Percentiles rank a stretch among this genome's conserved stretches.
These are phyloP conservation scores for Sacculina carcini DNA, from an alignment of 2,888 invertebrate genomes.

Conservation along the genomic window DNA sequence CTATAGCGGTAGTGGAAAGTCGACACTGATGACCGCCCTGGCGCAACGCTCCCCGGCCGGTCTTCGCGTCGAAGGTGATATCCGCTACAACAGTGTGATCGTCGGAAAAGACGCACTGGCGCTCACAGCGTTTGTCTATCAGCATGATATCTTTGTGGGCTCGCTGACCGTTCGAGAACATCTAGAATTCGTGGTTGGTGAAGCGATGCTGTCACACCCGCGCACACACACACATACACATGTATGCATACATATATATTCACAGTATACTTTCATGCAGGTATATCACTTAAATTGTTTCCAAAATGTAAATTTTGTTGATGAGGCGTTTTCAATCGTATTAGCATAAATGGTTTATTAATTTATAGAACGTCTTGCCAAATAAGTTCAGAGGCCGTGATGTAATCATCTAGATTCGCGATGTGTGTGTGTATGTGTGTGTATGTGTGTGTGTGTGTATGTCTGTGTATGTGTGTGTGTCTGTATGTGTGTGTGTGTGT, in stretches of 20 bases:
- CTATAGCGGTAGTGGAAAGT: constrained; percentile 78
- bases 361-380: too few species aligned
- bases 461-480: too few species aligned
- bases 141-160: constrained; percentile 66
- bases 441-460: background rate
- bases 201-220: background rate
- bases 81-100: constrained; percentile 45
- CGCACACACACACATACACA: background rate
- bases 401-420: background rate
- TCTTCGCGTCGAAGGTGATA: constrained; percentile 45
- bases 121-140: constrained; percentile 67
- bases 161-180: constrained; percentile 65
- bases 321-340: too few species aligned
- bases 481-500: too few species aligned
- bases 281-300: too few species aligned
- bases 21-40: constrained; percentile 56
- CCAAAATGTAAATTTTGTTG: too few species aligned
- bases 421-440: constrained; percentile 6
- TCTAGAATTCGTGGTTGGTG: constrained; percentile 49
- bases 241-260: too few species aligned
- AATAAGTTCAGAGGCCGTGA: too few species aligned
- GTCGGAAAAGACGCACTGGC: constrained; percentile 42
- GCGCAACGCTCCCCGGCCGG: constrained; percentile 46
- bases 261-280: too few species aligned
- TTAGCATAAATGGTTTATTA: too few species aligned